Base-by-base conservation (phyloP, 2,113 vertebrate species). In the Corvus moneduloides region DNA sequence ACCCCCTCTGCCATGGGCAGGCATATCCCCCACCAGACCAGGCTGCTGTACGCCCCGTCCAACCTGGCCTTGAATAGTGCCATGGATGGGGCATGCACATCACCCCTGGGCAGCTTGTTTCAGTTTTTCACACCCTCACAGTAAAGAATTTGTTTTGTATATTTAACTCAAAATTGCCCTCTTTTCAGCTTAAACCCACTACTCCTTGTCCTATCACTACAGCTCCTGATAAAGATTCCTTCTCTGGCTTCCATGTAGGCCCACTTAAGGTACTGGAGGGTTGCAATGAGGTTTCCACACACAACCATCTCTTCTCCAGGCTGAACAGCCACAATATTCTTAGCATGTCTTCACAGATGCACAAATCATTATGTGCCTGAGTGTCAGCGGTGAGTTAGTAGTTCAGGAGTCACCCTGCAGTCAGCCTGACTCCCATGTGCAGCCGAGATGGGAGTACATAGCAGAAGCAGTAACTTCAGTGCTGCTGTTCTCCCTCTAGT, bases 1-100 rank as follows among this genome's bases (percentile, higher is more conserved):
- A 7, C 2, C 2, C 4, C 2, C 1, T 3, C 6, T 52, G 23
- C 46, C 3, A 0, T 9, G 30, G 28, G 46, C 39, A 26, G 28
- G 20, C 20, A 5, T 16, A 7, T n/a, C 7, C 26, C 6, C n/a
- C n/a, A 35, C 7, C 20, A 27, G 54, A 9, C 7, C 24, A 11
- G n/a, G 41, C 15, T 1, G 7, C 3, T 30, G 7, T 5, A 4
- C 13, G 20, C 28, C n/a, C 13, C n/a, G 6, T 55, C 48, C 26
- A 13, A 0, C 24, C 17, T 22, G 26, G 17, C 35, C 15, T 9
- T 41, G n/a, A 35, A 6, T 43, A 27, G 0, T 4, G 16, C 11
- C 0, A 1, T 44, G 52, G 46, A n/a, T 75, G 35, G 30, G 13
- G 7, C 21, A 6, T 55, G n/a, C 21, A 0, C 52, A 17, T 18